Conservation (phyloP, 2,888 invertebrate genomes). For the Arge pagana region DNA sequence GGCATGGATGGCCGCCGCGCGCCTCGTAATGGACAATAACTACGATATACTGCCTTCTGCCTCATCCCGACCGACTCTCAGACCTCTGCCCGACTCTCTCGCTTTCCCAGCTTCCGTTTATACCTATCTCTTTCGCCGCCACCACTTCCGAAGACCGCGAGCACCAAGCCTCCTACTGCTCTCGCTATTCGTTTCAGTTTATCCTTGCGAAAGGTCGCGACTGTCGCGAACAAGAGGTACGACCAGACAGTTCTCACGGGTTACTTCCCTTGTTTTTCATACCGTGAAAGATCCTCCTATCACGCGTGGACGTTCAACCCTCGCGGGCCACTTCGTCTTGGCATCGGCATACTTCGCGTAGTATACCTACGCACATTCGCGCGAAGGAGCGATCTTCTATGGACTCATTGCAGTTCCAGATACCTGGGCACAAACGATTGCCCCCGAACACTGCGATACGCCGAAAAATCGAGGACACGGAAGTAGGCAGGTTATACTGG, state of each 20-base stretch:
- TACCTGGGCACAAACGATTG: no score
- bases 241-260: no score
- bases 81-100: slow-evolving; percentile 28
- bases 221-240: no score
- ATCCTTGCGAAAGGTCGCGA: slow-evolving; percentile 1
- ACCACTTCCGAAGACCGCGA: background rate
- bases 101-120: slow-evolving; percentile 16
- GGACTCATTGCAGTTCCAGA: no score
- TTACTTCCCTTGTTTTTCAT: no score
- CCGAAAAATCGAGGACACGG: background rate
- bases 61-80: slow-evolving; percentile 30
- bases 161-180: slow-evolving; percentile 11
- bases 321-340: no score
- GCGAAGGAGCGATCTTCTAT: background rate
- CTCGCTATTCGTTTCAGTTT: slow-evolving; percentile 21
- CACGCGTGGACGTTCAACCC: no score
- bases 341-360: no score
- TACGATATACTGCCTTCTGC: slow-evolving; percentile 50
- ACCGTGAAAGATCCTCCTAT: no score
- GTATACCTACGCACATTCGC: background rate
- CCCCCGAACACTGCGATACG: no score
- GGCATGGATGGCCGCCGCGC: slow-evolving; percentile 49
- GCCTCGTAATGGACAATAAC: slow-evolving; percentile 54
- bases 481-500: background rate
- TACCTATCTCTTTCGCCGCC: no score